Evolutionary conservation across 2,113 vertebrate species (phyloP), one percentile per base, ranked within the genome.

Genomic region (Alligator mississippiensis): DNA sequence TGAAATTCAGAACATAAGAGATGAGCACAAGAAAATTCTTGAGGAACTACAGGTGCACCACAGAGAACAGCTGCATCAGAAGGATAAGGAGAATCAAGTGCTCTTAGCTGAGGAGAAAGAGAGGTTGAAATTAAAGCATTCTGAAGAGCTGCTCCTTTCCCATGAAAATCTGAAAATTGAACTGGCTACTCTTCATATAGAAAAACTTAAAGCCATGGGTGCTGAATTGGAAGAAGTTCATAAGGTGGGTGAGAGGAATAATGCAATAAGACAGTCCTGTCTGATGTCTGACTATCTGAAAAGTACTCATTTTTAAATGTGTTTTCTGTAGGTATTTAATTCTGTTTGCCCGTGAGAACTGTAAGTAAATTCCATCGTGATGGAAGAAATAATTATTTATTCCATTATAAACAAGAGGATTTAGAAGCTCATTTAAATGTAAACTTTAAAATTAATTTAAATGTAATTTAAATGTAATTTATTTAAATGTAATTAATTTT

Each of bases 1-100:
- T 88, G 98, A 99, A 96, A 97, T 99, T 34, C 99, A 99, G 95
- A 97, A 93, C 2, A 80, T 98, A 5, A 97, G 90, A 66, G 97
- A 98, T 94, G 98, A 98, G 89, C 96, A 98, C 21, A 81, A 85
- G 27, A 89, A 8, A 93, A 94, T 88, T 27, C 89, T 99, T n/a
- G 97, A 97, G 19, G 97, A 98, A 79, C 96, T 99, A 19, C 96
- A 93, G 57, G 66, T 78, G 12, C 96, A 96, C 22, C 96, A 98
- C 16, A 58, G 22, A 72, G 92, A 96, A 9, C 95, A 97, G 60
- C 92, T 98, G 30, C 86, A 17, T 79, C 97, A 93, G 34, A 97
- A 95, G 95, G 98, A 96, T 3, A 82, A 96, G 66, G 94, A 81
- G 75, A 77, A 95, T 47, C 96, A 97, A 80, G 83, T 87, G 4